Conservation (phyloP, 2,797 vertebrate genomes). For the Xerus rutilus region DNA sequence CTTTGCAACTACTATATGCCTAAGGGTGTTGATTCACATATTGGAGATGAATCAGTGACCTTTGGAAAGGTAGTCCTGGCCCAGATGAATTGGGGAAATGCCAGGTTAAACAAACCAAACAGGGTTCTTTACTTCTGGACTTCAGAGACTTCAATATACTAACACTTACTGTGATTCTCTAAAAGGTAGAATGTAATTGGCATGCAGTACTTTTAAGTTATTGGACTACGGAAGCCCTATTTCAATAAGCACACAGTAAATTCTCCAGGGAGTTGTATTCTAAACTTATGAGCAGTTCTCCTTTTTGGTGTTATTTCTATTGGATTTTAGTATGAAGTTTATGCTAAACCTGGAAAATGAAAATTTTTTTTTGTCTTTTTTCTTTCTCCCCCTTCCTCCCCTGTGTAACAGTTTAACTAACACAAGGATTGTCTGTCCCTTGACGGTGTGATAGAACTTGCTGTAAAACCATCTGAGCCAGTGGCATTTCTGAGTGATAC, state of each 20-base stretch:
- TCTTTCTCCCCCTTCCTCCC: too few species aligned
- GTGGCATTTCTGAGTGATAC: slow-evolving; percentile 29
- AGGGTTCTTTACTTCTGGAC: neutral
- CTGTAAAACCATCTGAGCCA: neutral
- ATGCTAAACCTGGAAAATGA: slow-evolving; percentile 30
- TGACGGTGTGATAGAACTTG: neutral
- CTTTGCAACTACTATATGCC: neutral
- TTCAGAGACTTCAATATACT: neutral
- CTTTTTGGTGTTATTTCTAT: neutral
- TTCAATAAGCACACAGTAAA: neutral
- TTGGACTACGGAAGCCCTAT: neutral
- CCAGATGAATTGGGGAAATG: slow-evolving; percentile 53
- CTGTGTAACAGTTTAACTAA: slow-evolving; percentile 43
- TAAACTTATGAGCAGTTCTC: neutral
- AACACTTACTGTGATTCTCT: neutral
- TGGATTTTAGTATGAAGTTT: slow-evolving; percentile 24
- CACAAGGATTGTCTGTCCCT: neutral
- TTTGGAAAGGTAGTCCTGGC: neutral
- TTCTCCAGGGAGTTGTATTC: neutral
- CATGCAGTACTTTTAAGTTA: neutral
- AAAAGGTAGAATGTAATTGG: neutral
- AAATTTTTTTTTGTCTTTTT: neutral
- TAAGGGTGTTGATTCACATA: neutral
- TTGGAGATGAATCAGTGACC: neutral
- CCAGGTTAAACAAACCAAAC: neutral